Evolutionary conservation across 2,797 vertebrate species (phyloP).

Genomic region (Scleropages formosus): DNA sequence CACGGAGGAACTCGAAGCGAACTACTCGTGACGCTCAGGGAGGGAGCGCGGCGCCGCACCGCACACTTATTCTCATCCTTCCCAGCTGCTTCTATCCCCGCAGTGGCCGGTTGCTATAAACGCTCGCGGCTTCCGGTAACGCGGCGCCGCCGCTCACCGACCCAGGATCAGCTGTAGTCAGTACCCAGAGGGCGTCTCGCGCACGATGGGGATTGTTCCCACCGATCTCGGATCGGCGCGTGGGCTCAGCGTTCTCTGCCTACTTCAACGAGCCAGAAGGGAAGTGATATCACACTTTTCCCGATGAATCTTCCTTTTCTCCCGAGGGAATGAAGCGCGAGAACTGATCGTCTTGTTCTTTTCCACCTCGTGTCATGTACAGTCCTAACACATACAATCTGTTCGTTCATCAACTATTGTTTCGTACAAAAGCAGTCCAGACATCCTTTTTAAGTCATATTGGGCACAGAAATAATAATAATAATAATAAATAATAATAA

Average conservation of each 20-base stretch:
- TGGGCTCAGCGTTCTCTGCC: background rate
- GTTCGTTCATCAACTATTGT: no score
- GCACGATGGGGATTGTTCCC: no score
- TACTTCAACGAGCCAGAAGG: constrained; percentile 1
- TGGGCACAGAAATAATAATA: no score
- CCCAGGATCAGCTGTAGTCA: background rate
- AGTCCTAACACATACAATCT: no score
- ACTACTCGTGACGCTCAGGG: background rate
- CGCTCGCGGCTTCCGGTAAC: constrained; percentile 25
- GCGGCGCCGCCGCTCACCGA: background rate
- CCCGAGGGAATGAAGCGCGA: no score
- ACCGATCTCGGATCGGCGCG: constrained; percentile 19
- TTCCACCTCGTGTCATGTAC: no score
- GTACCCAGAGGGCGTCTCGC: background rate
- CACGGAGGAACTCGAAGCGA: background rate
- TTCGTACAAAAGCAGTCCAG: no score
- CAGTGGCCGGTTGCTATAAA: constrained; percentile 30
- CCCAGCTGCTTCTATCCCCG: constrained; percentile 1
- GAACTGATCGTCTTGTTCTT: background rate
- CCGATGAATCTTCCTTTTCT: background rate
- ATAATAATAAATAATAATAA: no score
- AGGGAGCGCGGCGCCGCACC: background rate
- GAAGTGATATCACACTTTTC: constrained; percentile 28
- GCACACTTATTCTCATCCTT: background rate
- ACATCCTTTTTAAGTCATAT: no score